phyloP scores from a whole-genome alignment of 1,140 invertebrate genomes.

The Aphelenchoides fujianensis region DNA sequence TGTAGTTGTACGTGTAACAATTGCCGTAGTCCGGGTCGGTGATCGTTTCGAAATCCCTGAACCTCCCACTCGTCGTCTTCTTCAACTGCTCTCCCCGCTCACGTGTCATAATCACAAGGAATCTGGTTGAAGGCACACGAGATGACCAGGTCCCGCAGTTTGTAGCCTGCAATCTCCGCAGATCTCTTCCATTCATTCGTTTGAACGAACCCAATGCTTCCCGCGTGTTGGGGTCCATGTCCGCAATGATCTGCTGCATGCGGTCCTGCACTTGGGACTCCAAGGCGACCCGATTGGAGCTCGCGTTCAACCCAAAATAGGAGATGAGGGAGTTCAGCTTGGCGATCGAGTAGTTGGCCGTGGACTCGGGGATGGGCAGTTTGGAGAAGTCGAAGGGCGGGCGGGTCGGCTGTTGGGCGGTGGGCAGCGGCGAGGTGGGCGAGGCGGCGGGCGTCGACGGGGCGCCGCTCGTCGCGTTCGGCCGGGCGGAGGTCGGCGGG shows the following conservation, averaged over 20 bases:
- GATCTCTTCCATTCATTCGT: neutral
- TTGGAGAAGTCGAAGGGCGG: neutral
- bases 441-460: neutral
- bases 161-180: no score
- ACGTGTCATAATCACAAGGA: slow-evolving; percentile 18
- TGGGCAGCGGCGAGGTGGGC: neutral
- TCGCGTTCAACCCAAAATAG: slow-evolving; percentile 12
- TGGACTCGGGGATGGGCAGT: neutral
- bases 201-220: neutral
- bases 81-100: neutral
- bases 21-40: slow-evolving; percentile 23
- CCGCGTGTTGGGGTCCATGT: slow-evolving; percentile 16
- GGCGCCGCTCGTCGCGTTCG: neutral
- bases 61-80: neutral
- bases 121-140: slow-evolving; percentile 7
- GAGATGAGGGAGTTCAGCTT: neutral
- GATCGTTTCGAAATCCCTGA: slow-evolving; percentile 10
- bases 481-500: neutral
- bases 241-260: slow-evolving; percentile 9
- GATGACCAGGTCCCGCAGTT: slow-evolving; percentile 15
- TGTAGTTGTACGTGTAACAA: slow-evolving; percentile 21
- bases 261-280: slow-evolving; percentile 15
- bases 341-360: slow-evolving; percentile 3
- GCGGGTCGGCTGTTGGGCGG: neutral
- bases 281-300: slow-evolving; percentile 8